Evolutionary conservation across 2,797 vertebrate genomes (phyloP).

Genomic region (Aphelocoma californica): DNA sequence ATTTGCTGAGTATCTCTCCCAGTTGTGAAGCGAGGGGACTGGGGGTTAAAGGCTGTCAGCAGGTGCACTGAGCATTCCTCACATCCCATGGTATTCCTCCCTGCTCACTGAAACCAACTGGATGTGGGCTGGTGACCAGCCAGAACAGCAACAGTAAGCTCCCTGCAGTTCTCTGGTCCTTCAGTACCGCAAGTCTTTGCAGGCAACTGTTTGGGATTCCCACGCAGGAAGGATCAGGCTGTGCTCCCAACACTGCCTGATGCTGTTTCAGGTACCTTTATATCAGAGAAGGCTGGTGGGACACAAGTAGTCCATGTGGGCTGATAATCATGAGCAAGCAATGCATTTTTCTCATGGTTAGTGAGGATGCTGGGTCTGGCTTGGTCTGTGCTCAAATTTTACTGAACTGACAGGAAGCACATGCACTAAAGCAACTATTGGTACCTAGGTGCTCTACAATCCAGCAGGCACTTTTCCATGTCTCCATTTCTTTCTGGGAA

Average conservation of each 20-base stretch:
- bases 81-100: background rate
- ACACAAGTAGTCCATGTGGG: rapidly evolving
- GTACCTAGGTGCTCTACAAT: background rate
- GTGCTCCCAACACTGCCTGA: background rate
- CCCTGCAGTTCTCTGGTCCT: background rate
- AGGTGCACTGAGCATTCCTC: constrained; percentile 9
- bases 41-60: background rate
- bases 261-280: background rate
- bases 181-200: background rate
- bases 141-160: background rate
- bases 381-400: background rate
- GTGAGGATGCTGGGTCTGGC: background rate
- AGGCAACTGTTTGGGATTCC: background rate
- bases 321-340: background rate
- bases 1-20: background rate
- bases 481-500: background rate
- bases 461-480: background rate
- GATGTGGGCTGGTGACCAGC: background rate
- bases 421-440: background rate
- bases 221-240: background rate
- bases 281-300: background rate
- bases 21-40: background rate
- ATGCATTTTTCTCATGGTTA: background rate
- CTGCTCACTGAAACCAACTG: background rate
- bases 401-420: background rate